Base-by-base conservation (phyloP, 2,888 invertebrate species). In the Eulithis testata region DNA sequence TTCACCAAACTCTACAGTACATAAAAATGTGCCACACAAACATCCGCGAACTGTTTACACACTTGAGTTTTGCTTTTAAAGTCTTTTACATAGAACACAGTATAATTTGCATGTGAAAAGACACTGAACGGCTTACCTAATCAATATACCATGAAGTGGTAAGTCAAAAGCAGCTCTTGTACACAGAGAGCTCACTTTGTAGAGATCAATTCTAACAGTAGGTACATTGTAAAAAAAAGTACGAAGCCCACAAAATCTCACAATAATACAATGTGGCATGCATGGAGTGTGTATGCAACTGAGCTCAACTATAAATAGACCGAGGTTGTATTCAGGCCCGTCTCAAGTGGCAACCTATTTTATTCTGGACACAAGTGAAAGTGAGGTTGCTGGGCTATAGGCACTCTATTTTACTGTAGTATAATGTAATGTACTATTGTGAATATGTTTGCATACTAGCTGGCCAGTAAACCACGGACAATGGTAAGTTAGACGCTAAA, bases 41-140 rank as follows among this genome's bases (percentile, higher is more conserved):
- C 31, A 44, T 11, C 31, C 12, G 12, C 0, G 8, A 40, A 60
- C 37, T 63, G 11, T 56, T 27, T 6, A 43, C 3, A 47, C 11
- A 45, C 57, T 59, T 54, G 51, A 62, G 27, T 52, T 60, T 59
- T 37, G 53, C 65, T 54, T 62, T 31, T 61, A 37, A 70, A 74
- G 72, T 73, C 70, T 73, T 77, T 69, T 76, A 78, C 73, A 72
- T 72, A 68, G 69, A 73, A 69, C 70, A 73, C 76, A 70, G 69
- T 64, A 73, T 78, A 78, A 87, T 87, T 88, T 87, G 82, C 87
- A 87, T 86, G 77, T 78, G 80, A 83, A 85, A 83, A 83, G 82
- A 71, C 79, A 73, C 76, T 82, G 76, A 78, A 83, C 81, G 76
- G 73, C 75, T 77, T 73, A 65, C 69, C 64, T 71, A 65, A 70